Conservation (phyloP, 2,113 vertebrate species). For the Quiscalus mexicanus region DNA sequence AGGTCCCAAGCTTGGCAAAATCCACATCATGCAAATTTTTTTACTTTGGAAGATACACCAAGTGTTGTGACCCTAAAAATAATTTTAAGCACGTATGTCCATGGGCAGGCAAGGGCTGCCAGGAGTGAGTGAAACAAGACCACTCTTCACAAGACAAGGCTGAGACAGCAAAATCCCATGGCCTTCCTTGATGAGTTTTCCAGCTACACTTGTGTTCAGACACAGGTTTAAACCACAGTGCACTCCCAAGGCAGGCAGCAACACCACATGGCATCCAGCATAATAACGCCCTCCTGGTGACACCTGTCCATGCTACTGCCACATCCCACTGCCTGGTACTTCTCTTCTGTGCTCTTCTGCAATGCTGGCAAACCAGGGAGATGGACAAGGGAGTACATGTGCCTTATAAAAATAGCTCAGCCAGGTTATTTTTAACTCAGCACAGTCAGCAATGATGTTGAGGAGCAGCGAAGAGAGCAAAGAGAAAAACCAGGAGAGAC, state of each 20-base stretch:
- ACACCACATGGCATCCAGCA: not conserved
- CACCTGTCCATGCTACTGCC: not conserved
- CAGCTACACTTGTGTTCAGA: not conserved
- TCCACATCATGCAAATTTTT: accelerated
- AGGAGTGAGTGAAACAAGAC: not conserved
- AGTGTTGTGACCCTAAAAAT: not conserved
- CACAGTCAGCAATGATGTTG: not conserved
- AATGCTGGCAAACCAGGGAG: not conserved
- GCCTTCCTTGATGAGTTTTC: not conserved
- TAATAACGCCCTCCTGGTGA: not conserved
- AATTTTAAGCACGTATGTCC: not conserved
- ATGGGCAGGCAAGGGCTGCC: not conserved
- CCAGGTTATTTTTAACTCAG: conserved; percentile 18
- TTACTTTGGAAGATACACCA: not conserved
- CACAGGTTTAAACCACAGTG: not conserved
- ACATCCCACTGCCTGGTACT: not conserved
- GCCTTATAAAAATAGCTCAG: conserved; percentile 24
- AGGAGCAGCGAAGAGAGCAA: not conserved
- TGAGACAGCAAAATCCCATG: not conserved
- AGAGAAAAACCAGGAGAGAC: not conserved
- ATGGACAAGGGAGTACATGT: not conserved
- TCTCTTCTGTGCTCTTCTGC: not conserved
- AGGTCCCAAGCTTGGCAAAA: not conserved
- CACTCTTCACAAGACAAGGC: not conserved
- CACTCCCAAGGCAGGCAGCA: not conserved